Conservation (phyloP, 2,797 vertebrate genomes). For the Neoniphon sammara region DNA sequence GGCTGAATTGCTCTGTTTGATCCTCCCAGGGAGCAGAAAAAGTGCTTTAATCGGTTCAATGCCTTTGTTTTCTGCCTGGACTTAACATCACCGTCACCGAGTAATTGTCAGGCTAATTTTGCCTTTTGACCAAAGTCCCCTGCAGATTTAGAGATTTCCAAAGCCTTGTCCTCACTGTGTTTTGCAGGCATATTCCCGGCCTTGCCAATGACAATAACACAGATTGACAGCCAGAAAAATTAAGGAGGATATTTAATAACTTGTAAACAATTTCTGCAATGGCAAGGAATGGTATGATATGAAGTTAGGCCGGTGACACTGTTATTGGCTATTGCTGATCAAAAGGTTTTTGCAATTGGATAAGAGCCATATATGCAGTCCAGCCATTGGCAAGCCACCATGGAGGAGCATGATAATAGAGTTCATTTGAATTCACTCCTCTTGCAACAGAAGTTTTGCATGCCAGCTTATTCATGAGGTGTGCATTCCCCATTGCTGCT, state of each 20-base stretch:
- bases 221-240: slow-evolving; percentile 63
- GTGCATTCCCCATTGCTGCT: slow-evolving; percentile 66
- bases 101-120: slow-evolving; percentile 72
- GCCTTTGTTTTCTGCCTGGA: slow-evolving; percentile 59
- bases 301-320: slow-evolving; percentile 35
- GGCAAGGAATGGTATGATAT: slow-evolving; percentile 51
- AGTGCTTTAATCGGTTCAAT: slow-evolving; percentile 71
- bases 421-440: slow-evolving; percentile 65
- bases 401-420: slow-evolving; percentile 65
- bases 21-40: slow-evolving; percentile 61
- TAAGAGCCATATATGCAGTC: slow-evolving; percentile 51
- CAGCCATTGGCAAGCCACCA: slow-evolving; percentile 64
- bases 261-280: slow-evolving; percentile 77
- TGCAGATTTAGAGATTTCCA: slow-evolving; percentile 57
- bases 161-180: slow-evolving; percentile 53
- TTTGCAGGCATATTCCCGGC: slow-evolving; percentile 56
- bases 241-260: slow-evolving; percentile 54
- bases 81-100: slow-evolving; percentile 60
- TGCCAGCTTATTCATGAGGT: slow-evolving; percentile 66
- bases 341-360: slow-evolving; percentile 66
- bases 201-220: slow-evolving; percentile 64
- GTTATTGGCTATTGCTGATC: slow-evolving; percentile 66
- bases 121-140: slow-evolving; percentile 67
- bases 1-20: slow-evolving; percentile 71
- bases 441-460: slow-evolving; percentile 51